Conservation (phyloP, 2,888 invertebrate species). For the Eilema caniola region DNA sequence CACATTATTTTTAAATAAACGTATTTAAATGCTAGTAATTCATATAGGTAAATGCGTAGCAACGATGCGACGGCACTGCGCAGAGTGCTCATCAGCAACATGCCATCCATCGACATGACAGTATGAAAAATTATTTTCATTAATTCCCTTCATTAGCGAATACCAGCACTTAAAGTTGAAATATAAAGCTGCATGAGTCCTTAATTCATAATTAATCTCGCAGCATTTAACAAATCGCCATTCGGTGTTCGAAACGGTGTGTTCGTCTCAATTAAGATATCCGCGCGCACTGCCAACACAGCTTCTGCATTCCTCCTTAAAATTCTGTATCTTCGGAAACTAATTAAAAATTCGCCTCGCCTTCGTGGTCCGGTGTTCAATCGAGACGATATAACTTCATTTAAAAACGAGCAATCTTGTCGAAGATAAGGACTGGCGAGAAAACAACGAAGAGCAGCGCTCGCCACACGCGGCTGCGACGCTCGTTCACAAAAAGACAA, state of each 20-base stretch:
- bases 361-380: conserved; percentile 81
- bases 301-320: conserved; percentile 82
- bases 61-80: conserved; percentile 56
- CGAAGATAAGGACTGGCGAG: conserved; percentile 83
- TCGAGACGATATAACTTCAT: conserved; percentile 86
- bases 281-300: conserved; percentile 76
- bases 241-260: conserved; percentile 66
- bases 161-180: conserved; percentile 61
- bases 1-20: conserved; percentile 47
- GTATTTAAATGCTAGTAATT: conserved; percentile 60
- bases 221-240: conserved; percentile 77
- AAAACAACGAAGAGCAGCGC: conserved; percentile 85
- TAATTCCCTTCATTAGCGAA: conserved; percentile 74
- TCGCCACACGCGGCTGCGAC: conserved; percentile 80
- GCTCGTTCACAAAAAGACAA: conserved; percentile 75
- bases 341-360: conserved; percentile 87
- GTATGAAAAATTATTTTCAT: conserved; percentile 72
- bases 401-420: conserved; percentile 87
- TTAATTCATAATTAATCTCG: conserved; percentile 79
- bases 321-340: conserved; percentile 86
- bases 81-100: conserved; percentile 59
- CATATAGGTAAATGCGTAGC: conserved; percentile 62
- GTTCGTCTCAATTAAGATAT: conserved; percentile 83
- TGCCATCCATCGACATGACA: conserved; percentile 70
- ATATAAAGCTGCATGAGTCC: conserved; percentile 60